These are phyloP conservation scores for Cephalopterus ornatus DNA, from an alignment of 2,113 vertebrate species.

Conservation along the genomic window DNA sequence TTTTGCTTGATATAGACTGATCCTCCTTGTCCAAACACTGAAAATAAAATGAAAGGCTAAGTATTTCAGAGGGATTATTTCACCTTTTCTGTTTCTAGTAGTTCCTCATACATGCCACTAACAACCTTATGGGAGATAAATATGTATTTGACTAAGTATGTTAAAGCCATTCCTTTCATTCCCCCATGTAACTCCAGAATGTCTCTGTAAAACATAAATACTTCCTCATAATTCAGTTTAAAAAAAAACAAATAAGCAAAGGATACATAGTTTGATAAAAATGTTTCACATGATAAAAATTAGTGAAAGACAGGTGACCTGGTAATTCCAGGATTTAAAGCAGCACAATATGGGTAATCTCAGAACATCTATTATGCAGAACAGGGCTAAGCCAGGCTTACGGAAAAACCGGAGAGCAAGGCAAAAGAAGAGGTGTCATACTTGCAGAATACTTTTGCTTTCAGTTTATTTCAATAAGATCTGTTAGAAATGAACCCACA, in stretches of 20 bases:
- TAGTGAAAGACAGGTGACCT: background rate
- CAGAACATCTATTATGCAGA: background rate
- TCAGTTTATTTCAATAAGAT: background rate
- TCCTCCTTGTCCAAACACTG: background rate
- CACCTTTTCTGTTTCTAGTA: background rate
- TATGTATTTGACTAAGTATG: accelerated
- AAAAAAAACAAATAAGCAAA: accelerated
- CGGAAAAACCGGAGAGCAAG: background rate
- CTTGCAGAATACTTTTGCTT: background rate
- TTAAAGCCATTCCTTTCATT: background rate
- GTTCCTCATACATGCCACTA: background rate
- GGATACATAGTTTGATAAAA: background rate
- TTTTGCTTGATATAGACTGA: background rate
- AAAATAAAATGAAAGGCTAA: background rate
- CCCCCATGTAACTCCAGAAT: background rate
- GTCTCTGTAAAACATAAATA: background rate
- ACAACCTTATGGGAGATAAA: background rate
- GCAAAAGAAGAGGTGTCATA: background rate
- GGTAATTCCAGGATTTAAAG: background rate
- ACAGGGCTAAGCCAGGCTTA: background rate
- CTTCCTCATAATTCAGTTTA: background rate
- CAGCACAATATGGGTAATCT: background rate
- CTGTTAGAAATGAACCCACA: background rate
- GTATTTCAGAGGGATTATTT: background rate
- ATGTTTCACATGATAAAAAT: background rate